Evolutionary conservation across 2,888 invertebrate species (phyloP).

Genomic region (Tenodera sinensis): DNA sequence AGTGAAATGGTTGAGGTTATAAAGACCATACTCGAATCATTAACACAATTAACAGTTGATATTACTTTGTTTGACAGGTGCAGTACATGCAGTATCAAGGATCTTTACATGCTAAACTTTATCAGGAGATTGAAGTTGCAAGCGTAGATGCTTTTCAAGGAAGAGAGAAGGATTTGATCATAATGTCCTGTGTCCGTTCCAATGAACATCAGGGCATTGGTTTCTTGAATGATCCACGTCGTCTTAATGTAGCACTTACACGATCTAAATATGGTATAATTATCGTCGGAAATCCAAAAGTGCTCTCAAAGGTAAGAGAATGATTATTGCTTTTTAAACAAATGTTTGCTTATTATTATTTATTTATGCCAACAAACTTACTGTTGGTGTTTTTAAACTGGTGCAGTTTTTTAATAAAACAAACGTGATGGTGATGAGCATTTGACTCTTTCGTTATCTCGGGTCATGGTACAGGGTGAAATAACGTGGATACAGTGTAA

Average conservation of each 20-base stretch:
- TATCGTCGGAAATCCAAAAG: slow-evolving; percentile 98
- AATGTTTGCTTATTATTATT: background rate
- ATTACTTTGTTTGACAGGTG: slow-evolving; percentile 41
- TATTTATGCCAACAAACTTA: too few species aligned
- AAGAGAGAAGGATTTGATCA: slow-evolving; percentile 97
- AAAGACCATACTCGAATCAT: too few species aligned
- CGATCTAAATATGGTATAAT: slow-evolving; percentile 97
- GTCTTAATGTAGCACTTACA: slow-evolving; percentile 96
- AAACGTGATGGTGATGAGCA: too few species aligned
- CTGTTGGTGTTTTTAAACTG: too few species aligned
- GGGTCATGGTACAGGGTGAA: too few species aligned
- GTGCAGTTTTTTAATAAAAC: too few species aligned
- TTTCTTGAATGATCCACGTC: slow-evolving; percentile 94
- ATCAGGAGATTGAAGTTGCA: slow-evolving; percentile 98
- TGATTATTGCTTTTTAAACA: background rate
- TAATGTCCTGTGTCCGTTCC: slow-evolving; percentile 97
- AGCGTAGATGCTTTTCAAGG: slow-evolving; percentile 99
- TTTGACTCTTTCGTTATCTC: too few species aligned
- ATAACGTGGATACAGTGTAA: too few species aligned
- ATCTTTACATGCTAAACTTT: slow-evolving; percentile 91
- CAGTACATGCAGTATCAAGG: slow-evolving; percentile 99
- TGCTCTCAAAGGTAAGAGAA: slow-evolving; percentile 73
- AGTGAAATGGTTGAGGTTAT: too few species aligned
- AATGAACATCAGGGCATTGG: slow-evolving; percentile 99
- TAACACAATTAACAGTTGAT: background rate